Base-by-base conservation (phyloP, 2,797 vertebrate species). In the Myotis vivesi region DNA sequence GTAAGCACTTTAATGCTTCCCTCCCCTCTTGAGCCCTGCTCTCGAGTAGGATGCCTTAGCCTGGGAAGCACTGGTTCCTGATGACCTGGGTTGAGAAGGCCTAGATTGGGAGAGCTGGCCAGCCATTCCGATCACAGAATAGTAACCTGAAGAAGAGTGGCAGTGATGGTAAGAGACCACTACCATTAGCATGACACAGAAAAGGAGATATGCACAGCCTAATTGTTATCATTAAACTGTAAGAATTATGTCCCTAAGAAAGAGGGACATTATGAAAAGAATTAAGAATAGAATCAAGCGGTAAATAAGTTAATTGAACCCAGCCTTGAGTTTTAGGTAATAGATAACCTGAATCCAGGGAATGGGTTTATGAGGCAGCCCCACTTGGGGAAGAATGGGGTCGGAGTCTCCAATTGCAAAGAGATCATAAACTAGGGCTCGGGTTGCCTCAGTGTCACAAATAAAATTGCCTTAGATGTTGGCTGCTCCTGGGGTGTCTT, bases 1-100 rank as follows among this genome's bases (percentile, higher is more conserved):
- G 9, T n/a, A 49, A 79, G 64, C 5, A 68, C 23, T 46, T 94
- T 36, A 97, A 76, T 6, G 89, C 38, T 87, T 97, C 38, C 94
- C 80, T 59, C 7, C 59, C 33, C 36, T 95, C 59, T 57, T 94
- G 25, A 64, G n/a, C 41, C 91, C 89, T 81, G 83, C 51, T 93
- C 46, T 88, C 82, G 79, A 13, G 12, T 20, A 22, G 36, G 33
- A 49, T 44, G 76, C 19, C 53, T 94, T 97, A 62, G 23, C 38
- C 55, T 95, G 93, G 7, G 93, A 85, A 88, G 41, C 7, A 36
- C 12, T 87, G 33, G 28, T 33, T 46, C 33, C 33, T 12, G 55
- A 86, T 83, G 91, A 91, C 33, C 81, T 94, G 36, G 20, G 36
- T n/a, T 73, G 55, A 68, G 64, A 69, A 80, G 46, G 57, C 49